phyloP scores from a whole-genome alignment of 2,888 invertebrate species.

The Drosophila koepferae region DNA sequence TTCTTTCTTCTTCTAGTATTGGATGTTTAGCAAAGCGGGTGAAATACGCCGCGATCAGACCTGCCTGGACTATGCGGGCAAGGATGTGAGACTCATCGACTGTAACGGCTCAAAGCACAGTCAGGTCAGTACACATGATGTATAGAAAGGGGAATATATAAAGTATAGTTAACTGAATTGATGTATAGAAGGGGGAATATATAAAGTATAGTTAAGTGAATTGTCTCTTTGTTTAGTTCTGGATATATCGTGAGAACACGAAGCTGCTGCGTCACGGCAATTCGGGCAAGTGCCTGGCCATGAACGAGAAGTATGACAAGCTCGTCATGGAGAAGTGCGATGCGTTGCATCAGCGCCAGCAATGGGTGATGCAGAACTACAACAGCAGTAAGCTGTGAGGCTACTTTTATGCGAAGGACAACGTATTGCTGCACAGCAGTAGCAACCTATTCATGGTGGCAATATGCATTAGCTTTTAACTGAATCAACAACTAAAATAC shows the following conservation, averaged over 20 bases:
- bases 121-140: conserved; percentile 88
- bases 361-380: conserved; percentile 95
- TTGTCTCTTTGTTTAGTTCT: conserved; percentile 75
- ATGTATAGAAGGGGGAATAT: too few relatives aligned
- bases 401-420: conserved; percentile 83
- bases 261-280: conserved; percentile 94
- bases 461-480: conserved; percentile 59
- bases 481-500: conserved; percentile 23
- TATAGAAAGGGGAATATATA: not conserved
- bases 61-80: conserved; percentile 97
- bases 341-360: conserved; percentile 87
- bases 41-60: conserved; percentile 98
- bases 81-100: conserved; percentile 95
- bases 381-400: conserved; percentile 86
- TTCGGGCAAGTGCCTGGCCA: conserved; percentile 96
- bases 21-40: conserved; percentile 98
- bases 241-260: conserved; percentile 86
- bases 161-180: not conserved
- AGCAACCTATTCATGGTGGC: conserved; percentile 45
- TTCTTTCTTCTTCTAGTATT: conserved; percentile 89
- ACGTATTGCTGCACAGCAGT: conserved; percentile 73
- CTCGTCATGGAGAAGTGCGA: conserved; percentile 94
- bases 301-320: conserved; percentile 92
- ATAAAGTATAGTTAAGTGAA: not conserved
- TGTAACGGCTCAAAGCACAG: conserved; percentile 98